Evolutionary conservation across 2,797 vertebrate species (phyloP).

Genomic region (Dicrostonyx torquatus): DNA sequence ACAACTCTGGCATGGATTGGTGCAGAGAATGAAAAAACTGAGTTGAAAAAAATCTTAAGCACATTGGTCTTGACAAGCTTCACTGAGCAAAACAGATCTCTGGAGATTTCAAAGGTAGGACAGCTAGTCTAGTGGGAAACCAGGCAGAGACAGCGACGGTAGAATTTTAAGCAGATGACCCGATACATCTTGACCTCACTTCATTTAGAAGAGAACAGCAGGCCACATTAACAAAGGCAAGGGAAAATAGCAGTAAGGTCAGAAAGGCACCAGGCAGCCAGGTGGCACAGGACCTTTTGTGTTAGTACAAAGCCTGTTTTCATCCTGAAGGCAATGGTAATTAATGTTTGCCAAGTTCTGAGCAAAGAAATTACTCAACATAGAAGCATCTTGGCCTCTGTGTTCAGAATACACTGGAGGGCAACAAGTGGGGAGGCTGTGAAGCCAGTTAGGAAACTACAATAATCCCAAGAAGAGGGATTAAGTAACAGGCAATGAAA

Average conservation of each 20-base stretch:
- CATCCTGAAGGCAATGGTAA: background rate
- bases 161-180: background rate
- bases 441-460: background rate
- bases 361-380: background rate
- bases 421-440: background rate
- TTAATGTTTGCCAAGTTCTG: background rate
- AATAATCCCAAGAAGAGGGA: background rate
- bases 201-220: background rate
- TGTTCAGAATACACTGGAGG: background rate
- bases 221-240: background rate
- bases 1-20: background rate
- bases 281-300: background rate
- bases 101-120: background rate
- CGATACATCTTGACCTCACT: background rate
- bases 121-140: background rate
- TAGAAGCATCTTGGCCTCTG: background rate
- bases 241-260: background rate
- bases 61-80: background rate
- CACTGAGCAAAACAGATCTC: background rate
- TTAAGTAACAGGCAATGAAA: background rate
- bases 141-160: background rate
- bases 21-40: background rate
- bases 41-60: background rate
- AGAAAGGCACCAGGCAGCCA: background rate
- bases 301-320: background rate